Conservation (phyloP, 2,113 vertebrate genomes). For the Xiphophorus maculatus region DNA sequence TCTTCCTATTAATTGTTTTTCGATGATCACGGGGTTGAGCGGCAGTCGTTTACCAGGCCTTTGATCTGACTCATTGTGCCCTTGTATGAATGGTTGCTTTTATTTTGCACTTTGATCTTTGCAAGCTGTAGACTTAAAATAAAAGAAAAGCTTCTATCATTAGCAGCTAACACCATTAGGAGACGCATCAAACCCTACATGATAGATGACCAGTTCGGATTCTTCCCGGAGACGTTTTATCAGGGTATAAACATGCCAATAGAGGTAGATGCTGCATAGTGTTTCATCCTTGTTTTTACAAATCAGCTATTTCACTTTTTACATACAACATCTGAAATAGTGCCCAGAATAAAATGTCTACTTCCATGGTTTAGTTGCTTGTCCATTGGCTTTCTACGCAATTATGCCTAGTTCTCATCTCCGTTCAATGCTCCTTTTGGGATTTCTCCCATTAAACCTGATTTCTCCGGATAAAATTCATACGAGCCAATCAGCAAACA, state of each 20-base stretch:
- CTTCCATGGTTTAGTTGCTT: too few relatives aligned
- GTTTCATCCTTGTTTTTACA: too few relatives aligned
- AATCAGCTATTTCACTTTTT: too few relatives aligned
- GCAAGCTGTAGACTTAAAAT: slow-evolving; percentile 28
- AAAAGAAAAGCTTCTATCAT: slow-evolving; percentile 41
- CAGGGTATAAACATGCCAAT: not conserved
- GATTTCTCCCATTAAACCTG: too few relatives aligned
- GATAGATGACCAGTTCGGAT: slow-evolving; percentile 1
- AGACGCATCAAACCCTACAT: slow-evolving; percentile 35
- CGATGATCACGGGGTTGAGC: slow-evolving; percentile 56
- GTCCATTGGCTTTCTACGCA: too few relatives aligned
- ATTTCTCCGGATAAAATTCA: too few relatives aligned
- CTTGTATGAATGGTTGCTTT: slow-evolving; percentile 56
- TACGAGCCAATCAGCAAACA: too few relatives aligned
- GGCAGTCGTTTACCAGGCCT: slow-evolving; percentile 50
- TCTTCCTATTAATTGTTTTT: slow-evolving; percentile 64
- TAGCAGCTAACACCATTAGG: slow-evolving; percentile 25
- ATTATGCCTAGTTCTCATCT: too few relatives aligned
- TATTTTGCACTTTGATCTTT: slow-evolving; percentile 63
- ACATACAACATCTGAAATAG: too few relatives aligned
- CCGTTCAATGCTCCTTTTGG: too few relatives aligned
- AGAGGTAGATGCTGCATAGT: not conserved
- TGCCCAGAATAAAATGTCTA: too few relatives aligned
- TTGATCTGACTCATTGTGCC: slow-evolving; percentile 59
- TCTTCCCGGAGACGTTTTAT: not conserved